These are phyloP conservation scores for Pseudorhiza aurosa DNA, from an alignment of 30 jellyfish, hydroid and myxozoan species.

Conservation along the genomic window DNA sequence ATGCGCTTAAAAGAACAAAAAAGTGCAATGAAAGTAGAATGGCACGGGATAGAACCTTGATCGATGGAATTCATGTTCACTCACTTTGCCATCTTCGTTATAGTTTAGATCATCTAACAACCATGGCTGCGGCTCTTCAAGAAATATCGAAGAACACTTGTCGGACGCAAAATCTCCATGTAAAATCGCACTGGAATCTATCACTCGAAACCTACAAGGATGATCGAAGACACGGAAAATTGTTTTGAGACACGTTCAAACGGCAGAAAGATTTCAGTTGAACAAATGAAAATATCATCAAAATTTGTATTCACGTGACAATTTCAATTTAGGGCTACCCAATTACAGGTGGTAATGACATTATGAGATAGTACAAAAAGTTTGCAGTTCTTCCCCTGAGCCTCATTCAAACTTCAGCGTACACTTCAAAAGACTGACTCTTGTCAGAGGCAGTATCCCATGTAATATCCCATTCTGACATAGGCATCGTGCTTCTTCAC, in stretches of 20 bases:
- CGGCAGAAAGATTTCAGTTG: not conserved
- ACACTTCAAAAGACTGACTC: no score
- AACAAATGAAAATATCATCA: not conserved
- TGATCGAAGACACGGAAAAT: not conserved
- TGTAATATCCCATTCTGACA: no score
- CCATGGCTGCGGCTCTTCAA: conserved; percentile 19
- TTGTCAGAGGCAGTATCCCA: no score
- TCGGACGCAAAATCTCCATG: conserved; percentile 1
- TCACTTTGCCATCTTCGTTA: not conserved
- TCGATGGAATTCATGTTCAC: not conserved
- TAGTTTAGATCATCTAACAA: not conserved
- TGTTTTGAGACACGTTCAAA: not conserved
- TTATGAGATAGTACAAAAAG: no score
- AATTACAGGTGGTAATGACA: no score
- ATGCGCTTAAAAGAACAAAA: no score
- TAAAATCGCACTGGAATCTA: not conserved
- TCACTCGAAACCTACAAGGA: not conserved
- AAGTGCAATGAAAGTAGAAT: no score
- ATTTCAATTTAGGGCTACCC: no score
- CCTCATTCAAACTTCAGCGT: no score
- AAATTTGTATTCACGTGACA: not conserved
- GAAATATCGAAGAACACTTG: conserved; percentile 2
- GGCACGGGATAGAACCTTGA: no score
- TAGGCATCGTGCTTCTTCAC: no score
- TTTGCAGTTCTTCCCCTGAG: no score